Conservation (phyloP, 1,140 invertebrate species). For the Rhyacophila brunnea region DNA sequence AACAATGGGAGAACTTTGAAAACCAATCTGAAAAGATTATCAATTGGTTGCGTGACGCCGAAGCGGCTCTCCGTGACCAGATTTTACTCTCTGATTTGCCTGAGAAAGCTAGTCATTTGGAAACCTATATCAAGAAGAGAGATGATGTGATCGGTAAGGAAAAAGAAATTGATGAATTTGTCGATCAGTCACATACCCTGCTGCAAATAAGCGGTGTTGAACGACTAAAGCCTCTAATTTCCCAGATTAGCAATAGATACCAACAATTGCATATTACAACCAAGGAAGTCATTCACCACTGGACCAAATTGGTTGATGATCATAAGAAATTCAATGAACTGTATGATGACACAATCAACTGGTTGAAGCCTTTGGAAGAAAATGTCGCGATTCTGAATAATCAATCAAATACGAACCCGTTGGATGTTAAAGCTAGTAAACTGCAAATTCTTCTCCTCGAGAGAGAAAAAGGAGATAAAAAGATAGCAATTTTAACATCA, state of each 20-base stretch:
- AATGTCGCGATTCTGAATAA: slow-evolving; percentile 66
- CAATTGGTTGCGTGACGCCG: slow-evolving; percentile 82
- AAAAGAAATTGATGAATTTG: slow-evolving; percentile 81
- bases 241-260: slow-evolving; percentile 87
- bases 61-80: slow-evolving; percentile 82
- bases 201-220: slow-evolving; percentile 82
- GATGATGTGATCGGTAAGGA: slow-evolving; percentile 75
- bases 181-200: slow-evolving; percentile 85
- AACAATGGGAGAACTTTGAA: slow-evolving; percentile 89
- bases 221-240: slow-evolving; percentile 82
- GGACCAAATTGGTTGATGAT: slow-evolving; percentile 81
- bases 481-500: slow-evolving; percentile 68
- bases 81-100: slow-evolving; percentile 74
- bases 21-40: slow-evolving; percentile 72
- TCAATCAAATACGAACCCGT: slow-evolving; percentile 56
- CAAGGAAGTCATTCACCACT: slow-evolving; percentile 86
- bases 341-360: slow-evolving; percentile 70
- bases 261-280: slow-evolving; percentile 78
- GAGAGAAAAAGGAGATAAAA: slow-evolving; percentile 78
- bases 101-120: slow-evolving; percentile 79
- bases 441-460: slow-evolving; percentile 78
- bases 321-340: slow-evolving; percentile 80
- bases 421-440: slow-evolving; percentile 55
- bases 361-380: slow-evolving; percentile 76
- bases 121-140: slow-evolving; percentile 70